Percentiles rank a stretch among this genome's conserved stretches.
These are phyloP conservation scores for Rutpela maculata DNA, from an alignment of 2,888 invertebrate species.

Conservation along the genomic window DNA sequence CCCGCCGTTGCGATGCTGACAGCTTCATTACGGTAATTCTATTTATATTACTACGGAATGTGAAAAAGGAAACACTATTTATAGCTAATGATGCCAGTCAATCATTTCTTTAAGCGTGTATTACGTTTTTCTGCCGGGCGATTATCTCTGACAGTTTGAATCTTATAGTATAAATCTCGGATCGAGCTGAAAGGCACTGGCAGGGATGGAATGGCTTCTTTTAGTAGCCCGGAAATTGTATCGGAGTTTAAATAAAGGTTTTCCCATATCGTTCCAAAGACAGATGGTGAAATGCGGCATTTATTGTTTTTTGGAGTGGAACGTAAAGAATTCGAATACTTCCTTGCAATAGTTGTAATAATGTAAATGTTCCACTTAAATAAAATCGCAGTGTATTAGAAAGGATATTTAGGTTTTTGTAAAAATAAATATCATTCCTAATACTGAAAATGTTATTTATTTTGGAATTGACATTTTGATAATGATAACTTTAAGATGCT, in stretches of 20 bases:
- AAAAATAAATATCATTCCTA: too few species aligned
- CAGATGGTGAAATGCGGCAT: neutral
- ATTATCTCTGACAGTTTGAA: conserved; percentile 17
- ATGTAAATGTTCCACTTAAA: neutral
- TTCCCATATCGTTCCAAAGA: neutral
- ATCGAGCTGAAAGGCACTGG: neutral
- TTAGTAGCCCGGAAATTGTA: neutral
- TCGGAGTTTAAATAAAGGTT: neutral
- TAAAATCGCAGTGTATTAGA: neutral
- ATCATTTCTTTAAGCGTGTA: conserved; percentile 26
- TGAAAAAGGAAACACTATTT: conserved; percentile 40
- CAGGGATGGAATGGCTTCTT: neutral
- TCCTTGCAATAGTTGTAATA: neutral
- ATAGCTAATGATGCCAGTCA: conserved; percentile 39
- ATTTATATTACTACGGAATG: conserved; percentile 37
- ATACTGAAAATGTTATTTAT: too few species aligned
- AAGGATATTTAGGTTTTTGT: neutral
- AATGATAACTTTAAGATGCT: too few species aligned
- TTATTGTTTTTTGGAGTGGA: neutral
- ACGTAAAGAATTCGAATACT: neutral
- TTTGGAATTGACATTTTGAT: too few species aligned
- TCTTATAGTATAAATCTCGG: neutral
- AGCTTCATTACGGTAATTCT: conserved; percentile 37
- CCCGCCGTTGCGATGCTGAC: conserved; percentile 25
- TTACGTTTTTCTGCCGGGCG: conserved; percentile 16